These are phyloP conservation scores for Xiphophorus birchmanni DNA, from an alignment of 2,797 vertebrate genomes.

Conservation along the genomic window DNA sequence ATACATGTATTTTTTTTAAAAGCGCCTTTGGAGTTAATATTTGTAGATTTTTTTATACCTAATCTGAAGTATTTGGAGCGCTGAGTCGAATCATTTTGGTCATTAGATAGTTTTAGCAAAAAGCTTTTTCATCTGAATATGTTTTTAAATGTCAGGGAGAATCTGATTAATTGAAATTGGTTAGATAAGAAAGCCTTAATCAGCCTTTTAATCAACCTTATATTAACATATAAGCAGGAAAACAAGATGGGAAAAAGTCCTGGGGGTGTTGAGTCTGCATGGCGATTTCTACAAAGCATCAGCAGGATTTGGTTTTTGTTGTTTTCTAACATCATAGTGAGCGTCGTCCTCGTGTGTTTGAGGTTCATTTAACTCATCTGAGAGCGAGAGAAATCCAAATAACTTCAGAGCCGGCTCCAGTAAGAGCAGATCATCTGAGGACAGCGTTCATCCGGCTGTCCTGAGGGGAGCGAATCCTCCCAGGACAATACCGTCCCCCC, in stretches of 20 bases:
- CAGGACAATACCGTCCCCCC: neutral
- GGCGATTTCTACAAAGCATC: neutral
- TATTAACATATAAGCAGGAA: neutral
- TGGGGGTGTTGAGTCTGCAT: neutral
- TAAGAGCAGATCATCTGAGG: neutral
- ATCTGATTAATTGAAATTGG: neutral
- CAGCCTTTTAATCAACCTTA: neutral
- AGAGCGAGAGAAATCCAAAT: neutral
- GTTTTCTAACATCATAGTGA: neutral
- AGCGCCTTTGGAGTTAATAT: neutral
- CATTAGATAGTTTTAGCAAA: too few relatives aligned
- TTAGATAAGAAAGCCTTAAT: neutral
- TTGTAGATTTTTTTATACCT: neutral
- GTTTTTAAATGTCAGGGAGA: neutral
- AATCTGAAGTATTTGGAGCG: neutral
- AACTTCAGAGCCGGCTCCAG: neutral
- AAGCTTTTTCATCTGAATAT: neutral
- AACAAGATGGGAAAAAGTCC: neutral
- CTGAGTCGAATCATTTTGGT: neutral
- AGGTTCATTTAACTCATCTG: conserved; percentile 3
- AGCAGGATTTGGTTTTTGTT: neutral
- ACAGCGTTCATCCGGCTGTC: neutral
- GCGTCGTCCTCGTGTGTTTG: neutral
- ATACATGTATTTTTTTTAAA: neutral
- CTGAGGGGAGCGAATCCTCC: conserved; percentile 4